Base-by-base conservation (phyloP, 2,113 vertebrate species). In the Bothrops jararaca region DNA sequence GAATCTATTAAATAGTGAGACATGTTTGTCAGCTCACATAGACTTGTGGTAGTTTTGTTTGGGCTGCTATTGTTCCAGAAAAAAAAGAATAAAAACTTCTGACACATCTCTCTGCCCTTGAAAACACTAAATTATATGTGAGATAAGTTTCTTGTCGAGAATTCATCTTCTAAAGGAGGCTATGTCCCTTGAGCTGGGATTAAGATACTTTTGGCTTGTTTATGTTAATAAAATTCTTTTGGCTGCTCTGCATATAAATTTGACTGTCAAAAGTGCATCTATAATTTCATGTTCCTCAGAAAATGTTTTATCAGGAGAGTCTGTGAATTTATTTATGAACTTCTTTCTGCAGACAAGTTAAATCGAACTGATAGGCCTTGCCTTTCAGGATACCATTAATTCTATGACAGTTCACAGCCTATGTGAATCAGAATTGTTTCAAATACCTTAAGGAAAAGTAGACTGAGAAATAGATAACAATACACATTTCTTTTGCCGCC, bases 181-280 rank as follows among this genome's bases (percentile, higher is more conserved):
- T 92, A 94, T 89, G 95, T 95, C 91, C 96, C 93, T 93, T 95
- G 94, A 97, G 95, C 94, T 22, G 64, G 92, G 91, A 96, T 97
- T 97, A 96, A 88, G 92, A 95, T 93, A 93, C 95, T 96, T 90
- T 93, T 95, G 91, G 94, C 90, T 95, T 96, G 92, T 97, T 96
- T 96, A 97, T 95, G 93, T 94, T 96, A 96, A 96, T 96, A 93
- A 96, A 96, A 94, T 96, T 96, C 90, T 96, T 96, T 96, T 95
- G 94, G 96, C 94, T 93, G 88, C 91, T 94, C 96, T 94, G 90
- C 86, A 58, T 93, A 96, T 96, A 95, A 96, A 97, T 97, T 96
- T 96, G 90, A 94, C 95, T 96, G 96, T 92, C 96, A 97, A 89
- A 39, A n/a, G 57, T 90, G 92, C 42, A 95, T 34, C 94, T 96